Evolutionary conservation across 2,797 vertebrate species (phyloP), one percentile per base, ranked within the genome.

Genomic region (Coregonus suidteri): DNA sequence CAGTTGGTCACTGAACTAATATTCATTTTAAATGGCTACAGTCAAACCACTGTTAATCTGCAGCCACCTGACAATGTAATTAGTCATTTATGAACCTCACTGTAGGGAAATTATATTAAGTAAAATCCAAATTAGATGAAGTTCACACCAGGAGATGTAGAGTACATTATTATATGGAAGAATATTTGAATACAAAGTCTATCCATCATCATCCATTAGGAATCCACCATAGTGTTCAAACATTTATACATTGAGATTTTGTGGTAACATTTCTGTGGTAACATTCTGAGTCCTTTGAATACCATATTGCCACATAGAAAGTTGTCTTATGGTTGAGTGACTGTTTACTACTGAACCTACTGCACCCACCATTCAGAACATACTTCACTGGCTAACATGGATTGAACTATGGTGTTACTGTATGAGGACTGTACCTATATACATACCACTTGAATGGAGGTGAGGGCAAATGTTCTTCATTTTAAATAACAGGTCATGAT

Each of bases 31-130:
- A 79, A 83, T 77, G 78, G 74, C 81, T 79, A 0, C 15, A 79
- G 81, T 79, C 34, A 25, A 78, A 79, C 77, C 65, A 69, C 79
- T 78, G 81, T 81, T 83, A 3, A 83, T 84, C 80, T 84, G 71
- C 81, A 70, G 80, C 6, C 25, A 75, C 73, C 35, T 81, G 76
- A 85, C 85, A 77, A 85, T 90, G 87, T 77, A 75, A 81, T 90
- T 88, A 83, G 70, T 88, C 84, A 89, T 85, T 56, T 78, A 78
- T 84, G 79, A 86, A 83, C 75, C 78, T 84, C 73, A 83, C 79
- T 85, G 72, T 30, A 0, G 80, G 79, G 82, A 82, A 82, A 82
- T 84, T 70, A 76, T 53, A 84, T 79, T 76, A 82, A 52, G n/a
- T 75, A 77, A 82, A 75, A 80, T 80, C 79, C 9, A 59, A 56